Percentiles rank a stretch among this genome's conserved stretches.
Evolutionary conservation across 2,797 vertebrate species (phyloP).

Genomic region (Fratercula arctica): DNA sequence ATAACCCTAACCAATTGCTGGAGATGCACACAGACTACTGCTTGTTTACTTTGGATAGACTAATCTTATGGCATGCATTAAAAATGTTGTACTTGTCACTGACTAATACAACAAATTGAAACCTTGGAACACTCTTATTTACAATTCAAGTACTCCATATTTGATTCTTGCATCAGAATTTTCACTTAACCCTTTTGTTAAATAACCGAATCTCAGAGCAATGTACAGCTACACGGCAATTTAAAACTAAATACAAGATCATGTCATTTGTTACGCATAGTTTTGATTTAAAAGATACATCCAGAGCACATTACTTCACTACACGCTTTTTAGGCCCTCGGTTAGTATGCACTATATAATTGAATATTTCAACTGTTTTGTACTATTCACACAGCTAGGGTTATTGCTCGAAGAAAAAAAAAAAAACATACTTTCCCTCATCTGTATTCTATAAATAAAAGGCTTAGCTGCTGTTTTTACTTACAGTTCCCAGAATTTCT

Average conservation of each 20-base stretch:
- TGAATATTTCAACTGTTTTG: conserved; percentile 40
- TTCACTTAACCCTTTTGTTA: conserved; percentile 27
- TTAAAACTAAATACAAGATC: neutral
- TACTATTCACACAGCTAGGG: conserved; percentile 2
- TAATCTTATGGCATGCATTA: conserved; percentile 74
- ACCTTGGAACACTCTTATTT: conserved; percentile 21
- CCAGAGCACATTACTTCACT: neutral
- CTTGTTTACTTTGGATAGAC: conserved; percentile 72
- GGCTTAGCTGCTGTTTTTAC: conserved; percentile 68
- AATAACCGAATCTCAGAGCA: neutral
- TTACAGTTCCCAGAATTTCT: conserved; percentile 75
- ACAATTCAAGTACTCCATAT: conserved; percentile 20
- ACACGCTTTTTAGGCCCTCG: neutral
- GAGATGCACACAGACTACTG: conserved; percentile 64
- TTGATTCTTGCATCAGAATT: conserved; percentile 38
- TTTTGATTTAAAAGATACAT: neutral
- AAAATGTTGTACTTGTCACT: conserved; percentile 73
- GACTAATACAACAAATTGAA: conserved; percentile 70
- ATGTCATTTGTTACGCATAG: neutral
- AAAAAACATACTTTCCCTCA: neutral
- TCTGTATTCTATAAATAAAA: conserved; percentile 65
- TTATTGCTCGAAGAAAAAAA: conserved; percentile 11
- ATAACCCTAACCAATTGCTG: conserved; percentile 55
- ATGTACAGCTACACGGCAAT: neutral
- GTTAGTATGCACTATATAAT: neutral